phyloP scores from a whole-genome alignment of 2,888 invertebrate species.

The Morpho helenor region DNA sequence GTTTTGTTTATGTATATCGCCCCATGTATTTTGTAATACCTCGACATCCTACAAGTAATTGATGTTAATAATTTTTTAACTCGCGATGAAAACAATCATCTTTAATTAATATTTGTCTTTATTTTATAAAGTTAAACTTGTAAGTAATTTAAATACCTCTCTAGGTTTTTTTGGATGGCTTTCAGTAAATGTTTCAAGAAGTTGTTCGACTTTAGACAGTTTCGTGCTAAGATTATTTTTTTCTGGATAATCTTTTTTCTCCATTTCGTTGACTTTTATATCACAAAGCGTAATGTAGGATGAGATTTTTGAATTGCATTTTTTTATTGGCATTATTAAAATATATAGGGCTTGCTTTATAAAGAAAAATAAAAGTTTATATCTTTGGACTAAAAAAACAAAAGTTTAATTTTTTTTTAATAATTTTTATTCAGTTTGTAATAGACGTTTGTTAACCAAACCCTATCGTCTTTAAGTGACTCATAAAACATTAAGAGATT shows the following conservation, averaged over 20 bases:
- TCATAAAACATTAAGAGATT: no score
- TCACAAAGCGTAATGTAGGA: slow-evolving; percentile 2
- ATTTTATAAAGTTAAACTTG: not conserved
- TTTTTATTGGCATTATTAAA: no score
- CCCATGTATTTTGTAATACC: slow-evolving; percentile 7
- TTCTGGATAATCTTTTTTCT: not conserved
- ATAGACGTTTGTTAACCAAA: no score
- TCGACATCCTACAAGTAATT: slow-evolving; percentile 16
- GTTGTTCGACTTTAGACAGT: slow-evolving; percentile 11
- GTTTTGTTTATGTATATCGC: slow-evolving; percentile 25
- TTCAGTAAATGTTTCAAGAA: slow-evolving; percentile 28
- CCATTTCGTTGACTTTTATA: not conserved
- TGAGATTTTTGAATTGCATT: not conserved
- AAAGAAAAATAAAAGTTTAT: no score
- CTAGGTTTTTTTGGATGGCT: slow-evolving; percentile 29
- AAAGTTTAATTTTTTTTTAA: no score
- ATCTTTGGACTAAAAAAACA: no score
- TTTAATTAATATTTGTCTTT: no score
- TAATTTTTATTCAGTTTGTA: no score
- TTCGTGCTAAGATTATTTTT: slow-evolving; percentile 17
- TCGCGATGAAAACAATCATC: not conserved
- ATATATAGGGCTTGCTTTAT: no score
- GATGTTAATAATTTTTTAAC: slow-evolving; percentile 10
- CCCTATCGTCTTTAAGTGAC: no score
- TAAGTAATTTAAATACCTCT: slow-evolving; percentile 25